Conservation (phyloP, 1,140 invertebrate genomes). For the Popillia japonica region DNA sequence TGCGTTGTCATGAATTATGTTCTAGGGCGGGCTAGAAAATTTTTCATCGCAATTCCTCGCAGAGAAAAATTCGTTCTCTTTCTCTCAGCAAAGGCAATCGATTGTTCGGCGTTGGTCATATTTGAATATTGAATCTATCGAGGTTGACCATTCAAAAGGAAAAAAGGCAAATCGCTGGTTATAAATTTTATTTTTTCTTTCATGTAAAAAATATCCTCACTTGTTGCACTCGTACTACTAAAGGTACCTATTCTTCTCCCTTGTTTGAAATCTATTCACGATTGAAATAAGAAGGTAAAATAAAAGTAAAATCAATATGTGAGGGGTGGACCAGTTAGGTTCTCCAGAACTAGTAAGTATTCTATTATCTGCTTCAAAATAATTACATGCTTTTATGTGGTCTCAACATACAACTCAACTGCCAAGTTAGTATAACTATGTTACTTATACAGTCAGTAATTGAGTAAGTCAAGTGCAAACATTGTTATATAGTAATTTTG, state of each 20-base stretch:
- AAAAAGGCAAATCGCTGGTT: neutral
- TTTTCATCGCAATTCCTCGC: neutral
- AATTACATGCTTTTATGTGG: too few relatives aligned
- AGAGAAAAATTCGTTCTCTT: neutral
- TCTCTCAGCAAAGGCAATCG: neutral
- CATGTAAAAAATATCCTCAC: neutral
- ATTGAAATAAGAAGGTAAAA: too few relatives aligned
- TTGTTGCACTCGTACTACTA: neutral
- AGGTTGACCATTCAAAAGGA: neutral
- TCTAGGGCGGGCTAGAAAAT: neutral
- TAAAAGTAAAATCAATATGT: too few relatives aligned
- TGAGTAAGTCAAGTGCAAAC: too few relatives aligned
- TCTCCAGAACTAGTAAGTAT: too few relatives aligned
- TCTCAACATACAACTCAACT: too few relatives aligned
- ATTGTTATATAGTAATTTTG: too few relatives aligned
- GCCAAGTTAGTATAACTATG: too few relatives aligned
- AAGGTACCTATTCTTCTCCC: neutral
- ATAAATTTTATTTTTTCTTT: conserved; percentile 5
- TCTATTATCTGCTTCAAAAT: too few relatives aligned
- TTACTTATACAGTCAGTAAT: too few relatives aligned
- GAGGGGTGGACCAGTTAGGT: too few relatives aligned
- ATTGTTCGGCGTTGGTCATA: neutral
- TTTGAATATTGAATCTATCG: neutral
- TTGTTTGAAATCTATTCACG: neutral
- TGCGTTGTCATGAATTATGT: conserved; percentile 14